Base-by-base conservation (phyloP, 1,140 invertebrate species). In the Leptinotarsa texana region DNA sequence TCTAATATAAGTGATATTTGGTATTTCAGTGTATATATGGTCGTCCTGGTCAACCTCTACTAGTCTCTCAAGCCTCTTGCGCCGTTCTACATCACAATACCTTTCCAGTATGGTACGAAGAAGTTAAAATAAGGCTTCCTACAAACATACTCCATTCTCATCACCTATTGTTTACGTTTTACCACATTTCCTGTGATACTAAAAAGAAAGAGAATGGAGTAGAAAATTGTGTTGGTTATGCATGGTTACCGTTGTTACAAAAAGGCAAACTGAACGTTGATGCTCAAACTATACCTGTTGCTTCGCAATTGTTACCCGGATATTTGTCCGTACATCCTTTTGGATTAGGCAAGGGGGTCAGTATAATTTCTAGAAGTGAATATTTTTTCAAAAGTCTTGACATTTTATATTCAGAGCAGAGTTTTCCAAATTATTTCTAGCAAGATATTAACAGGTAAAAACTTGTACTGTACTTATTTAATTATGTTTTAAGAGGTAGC, bases 321-420 rank as follows among this genome's bases (percentile, higher is more conserved):
- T 98, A 98, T 87, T 88, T 98, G 33, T 90, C 94, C 1, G 93
- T 96, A 82, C 93, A 97, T 83, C 93, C 95, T 13, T 88, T 97
- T 73, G 95, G 95, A 51, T 88, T 96, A 71, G 95, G 95, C 69
- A 96, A 93, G 91, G 95, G 95, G 83, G 94, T 96, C 90, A 90
- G 90, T 87, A 65, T 57, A n/a, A 13, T 57, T 57, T 57, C 33
- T 42, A 42, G 8, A 11, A 47, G 65, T 73, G 33, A n/a, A 66
- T 61, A 48, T 42, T 75, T 62, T 22, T 57, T 75, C 18, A 4
- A 42, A 42, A 42, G 33, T 33, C 8, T 33, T 33, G 8, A 33
- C 33, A 33, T 33, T 33, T 33, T 33, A 11, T 11, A 33, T 33
- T 33, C 8, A 11, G 33, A 33, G 8, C 33, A 8, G 33, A 33